These are phyloP conservation scores for Sebastes melanostomus DNA, from an alignment of 2,797 vertebrate species.

Conservation along the genomic window DNA sequence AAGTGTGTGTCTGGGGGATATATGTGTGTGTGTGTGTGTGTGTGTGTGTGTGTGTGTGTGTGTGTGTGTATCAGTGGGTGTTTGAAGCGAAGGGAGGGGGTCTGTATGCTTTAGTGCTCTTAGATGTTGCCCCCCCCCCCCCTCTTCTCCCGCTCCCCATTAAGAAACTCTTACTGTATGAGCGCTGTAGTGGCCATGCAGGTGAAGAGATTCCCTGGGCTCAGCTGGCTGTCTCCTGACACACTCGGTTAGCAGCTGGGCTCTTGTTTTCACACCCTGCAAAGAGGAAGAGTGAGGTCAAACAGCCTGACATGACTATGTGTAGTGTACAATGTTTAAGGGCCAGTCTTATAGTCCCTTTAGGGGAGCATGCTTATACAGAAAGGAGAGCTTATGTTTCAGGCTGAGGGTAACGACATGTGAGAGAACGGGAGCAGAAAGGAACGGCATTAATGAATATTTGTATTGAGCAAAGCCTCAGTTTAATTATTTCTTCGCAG, in stretches of 20 bases:
- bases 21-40: background rate
- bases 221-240: conserved; percentile 52
- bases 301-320: conserved; percentile 31
- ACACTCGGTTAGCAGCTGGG: conserved; percentile 28
- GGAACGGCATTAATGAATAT: background rate
- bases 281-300: conserved; percentile 49
- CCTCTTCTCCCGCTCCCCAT: background rate
- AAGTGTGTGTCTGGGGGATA: background rate
- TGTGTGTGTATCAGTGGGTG: conserved; percentile 26
- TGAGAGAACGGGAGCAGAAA: background rate
- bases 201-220: conserved; percentile 41
- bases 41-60: background rate
- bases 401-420: background rate
- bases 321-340: conserved; percentile 33
- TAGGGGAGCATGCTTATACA: background rate
- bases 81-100: conserved; percentile 30
- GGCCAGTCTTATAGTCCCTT: background rate
- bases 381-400: conserved; percentile 22
- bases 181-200: conserved; percentile 14
- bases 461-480: background rate
- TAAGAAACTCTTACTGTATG: conserved; percentile 36
- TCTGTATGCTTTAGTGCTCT: conserved; percentile 39
- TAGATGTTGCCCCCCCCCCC: background rate
- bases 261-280: conserved; percentile 47
- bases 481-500: background rate